These are phyloP conservation scores for Peromyscus maniculatus DNA, from an alignment of 2,113 vertebrate genomes.

Conservation along the genomic window DNA sequence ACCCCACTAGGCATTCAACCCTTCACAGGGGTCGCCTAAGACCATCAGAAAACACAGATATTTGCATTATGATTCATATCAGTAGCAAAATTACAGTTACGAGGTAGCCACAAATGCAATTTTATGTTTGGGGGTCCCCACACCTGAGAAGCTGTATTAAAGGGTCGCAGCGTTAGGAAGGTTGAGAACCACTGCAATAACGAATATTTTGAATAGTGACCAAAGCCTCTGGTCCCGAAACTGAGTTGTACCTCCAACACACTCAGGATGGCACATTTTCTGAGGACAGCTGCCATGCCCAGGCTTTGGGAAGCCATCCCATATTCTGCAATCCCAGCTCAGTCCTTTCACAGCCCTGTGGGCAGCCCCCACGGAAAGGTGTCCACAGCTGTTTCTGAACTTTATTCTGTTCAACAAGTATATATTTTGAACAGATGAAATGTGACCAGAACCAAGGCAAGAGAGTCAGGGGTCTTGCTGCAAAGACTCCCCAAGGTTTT, in stretches of 20 bases:
- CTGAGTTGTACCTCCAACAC: no score
- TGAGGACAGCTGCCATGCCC: neutral
- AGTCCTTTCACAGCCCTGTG: neutral
- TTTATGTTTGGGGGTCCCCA: neutral
- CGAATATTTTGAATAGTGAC: neutral
- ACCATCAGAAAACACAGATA: neutral
- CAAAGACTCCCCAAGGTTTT: neutral
- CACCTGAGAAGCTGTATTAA: neutral
- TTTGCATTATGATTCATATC: neutral
- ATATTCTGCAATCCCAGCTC: rapidly evolving
- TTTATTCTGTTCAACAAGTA: neutral
- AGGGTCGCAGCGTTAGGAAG: neutral
- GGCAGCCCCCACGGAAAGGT: neutral
- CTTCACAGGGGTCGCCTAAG: neutral
- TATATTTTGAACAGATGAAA: neutral
- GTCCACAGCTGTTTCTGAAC: neutral
- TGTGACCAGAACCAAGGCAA: neutral
- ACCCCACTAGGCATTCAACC: neutral
- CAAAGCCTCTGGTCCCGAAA: neutral
- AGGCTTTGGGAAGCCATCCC: neutral
- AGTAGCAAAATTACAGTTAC: neutral
- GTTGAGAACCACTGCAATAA: neutral
- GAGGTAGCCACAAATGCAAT: neutral
- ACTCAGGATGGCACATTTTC: rapidly evolving
- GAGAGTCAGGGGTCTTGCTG: neutral